Evolutionary conservation across 2,888 invertebrate genomes (phyloP), one percentile per base, ranked within the genome.

Genomic region (Danaus chrysippus): DNA sequence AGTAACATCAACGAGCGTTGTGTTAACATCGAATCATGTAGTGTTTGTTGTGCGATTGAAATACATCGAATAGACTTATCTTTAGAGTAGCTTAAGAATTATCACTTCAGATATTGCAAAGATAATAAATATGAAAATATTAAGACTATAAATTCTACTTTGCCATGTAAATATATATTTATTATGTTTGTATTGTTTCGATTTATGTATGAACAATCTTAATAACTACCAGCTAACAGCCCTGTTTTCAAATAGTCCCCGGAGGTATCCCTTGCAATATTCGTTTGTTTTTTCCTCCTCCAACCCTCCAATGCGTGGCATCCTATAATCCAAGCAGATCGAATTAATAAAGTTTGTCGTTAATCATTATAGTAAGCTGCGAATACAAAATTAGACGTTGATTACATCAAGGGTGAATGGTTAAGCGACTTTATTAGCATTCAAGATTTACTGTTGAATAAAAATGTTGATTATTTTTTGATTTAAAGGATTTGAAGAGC

Each of bases 291-390:
- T 88, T 89, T 88, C 82, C 76, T 74, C 76, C 75, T 76, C 23
- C 23, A 34, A 75, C 83, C 83, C 82, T 79, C 73, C 73, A 80
- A 49, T 75, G 76, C 71, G 71, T 75, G 77, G 74, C 77, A 77
- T 71, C 75, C 75, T 80, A 79, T 90, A 90, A 91, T 88, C 89
- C 88, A 65, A 72, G 78, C 75, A 81, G 84, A 87, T 89, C 86
- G 89, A 87, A 90, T 91, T 90, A 91, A 89, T 88, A 87, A 84
- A 84, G 79, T 83, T 81, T 82, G 87, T 89, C 90, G 90, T 90
- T 89, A 82, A 89, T 90, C 90, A 91, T 91, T 89, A 89, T 86
- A 74, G 87, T 87, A 84, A 89, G 86, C 88, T 83, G 74, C 77
- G 87, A 87, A 87, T 86, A 84, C 83, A 68, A 76, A 83, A 87